Base-by-base conservation (phyloP, 2,113 vertebrate species). In the Dunckerocampus dactyliophorus region DNA sequence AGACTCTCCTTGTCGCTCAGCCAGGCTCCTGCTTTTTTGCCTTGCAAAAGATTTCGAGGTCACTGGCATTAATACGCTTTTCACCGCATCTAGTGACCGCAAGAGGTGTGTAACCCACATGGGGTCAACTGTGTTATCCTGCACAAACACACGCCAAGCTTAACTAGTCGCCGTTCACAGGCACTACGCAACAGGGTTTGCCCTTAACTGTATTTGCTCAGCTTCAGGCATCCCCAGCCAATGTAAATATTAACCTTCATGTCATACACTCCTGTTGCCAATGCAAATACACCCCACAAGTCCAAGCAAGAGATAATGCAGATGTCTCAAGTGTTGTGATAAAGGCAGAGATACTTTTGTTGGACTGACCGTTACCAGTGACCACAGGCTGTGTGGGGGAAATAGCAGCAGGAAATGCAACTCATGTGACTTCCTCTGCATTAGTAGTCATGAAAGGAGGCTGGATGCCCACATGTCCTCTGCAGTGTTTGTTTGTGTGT, bases 241-340 rank as follows among this genome's bases (percentile, higher is more conserved):
- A 34, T 63, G 62, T 83, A 80, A 83, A 88, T 79, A 82, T 82
- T 68, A 85, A 78, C 71, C 58, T 59, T 17, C 49, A 11, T 22
- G 51, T 12, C 56, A 16, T n/a, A 53, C 64, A 62, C 62, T 48
- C 28, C 43, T 22, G 47, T 34, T 55, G 39, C 43, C 34, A 34
- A 8, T 60, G 52, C 57, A 65, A 78, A 74, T 68, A 21, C 62
- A 48, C 61, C 24, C 47, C n/a, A 20, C 10, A 46, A 50, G 34
- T 67, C 34, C 24, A 39, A 5, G 31, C 31, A 34, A 20, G 11
- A 39, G 57, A 75, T 43, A 47, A 20, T 7, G 7, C 19, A 19
- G 6, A 14, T 7, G 7, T 21, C n/a, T 21, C 39, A 43, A 14
- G 39, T 1, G 2, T 28, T 28, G 24, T 28, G 24, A 28, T 28